Evolutionary conservation across 2,113 vertebrate species (phyloP).

Genomic region (Platysternon megacephalum): DNA sequence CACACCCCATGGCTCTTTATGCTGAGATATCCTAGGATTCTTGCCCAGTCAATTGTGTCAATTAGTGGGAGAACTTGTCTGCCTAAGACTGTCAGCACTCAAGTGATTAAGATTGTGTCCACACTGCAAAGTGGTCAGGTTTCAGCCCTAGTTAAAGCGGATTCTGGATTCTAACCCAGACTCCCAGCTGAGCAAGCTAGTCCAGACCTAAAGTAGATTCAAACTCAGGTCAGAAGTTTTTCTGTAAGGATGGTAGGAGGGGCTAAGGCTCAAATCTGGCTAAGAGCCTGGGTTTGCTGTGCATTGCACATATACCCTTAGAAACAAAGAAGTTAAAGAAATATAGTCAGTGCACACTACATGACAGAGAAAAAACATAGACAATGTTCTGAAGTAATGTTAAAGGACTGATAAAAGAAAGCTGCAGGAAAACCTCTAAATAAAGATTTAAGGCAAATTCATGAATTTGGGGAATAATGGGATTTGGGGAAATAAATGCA

Average conservation of each 20-base stretch:
- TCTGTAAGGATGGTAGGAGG: background rate
- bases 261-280: background rate
- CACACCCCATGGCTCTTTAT: background rate
- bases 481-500: background rate
- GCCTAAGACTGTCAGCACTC: background rate
- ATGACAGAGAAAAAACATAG: accelerated
- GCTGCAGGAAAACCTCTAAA: background rate
- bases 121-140: background rate
- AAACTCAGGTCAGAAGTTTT: background rate
- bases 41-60: background rate
- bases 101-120: background rate
- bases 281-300: background rate
- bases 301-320: background rate
- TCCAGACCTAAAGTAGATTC: background rate
- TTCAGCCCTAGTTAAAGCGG: background rate
- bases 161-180: background rate
- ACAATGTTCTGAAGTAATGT: too few species aligned
- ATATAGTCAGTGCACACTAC: background rate
- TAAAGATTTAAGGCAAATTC: background rate
- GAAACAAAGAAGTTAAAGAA: background rate
- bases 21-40: background rate
- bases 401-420: background rate
- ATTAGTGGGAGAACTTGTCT: background rate
- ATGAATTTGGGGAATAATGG: background rate
- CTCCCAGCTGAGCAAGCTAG: background rate